Evolutionary conservation across 2,797 vertebrate genomes (phyloP), one percentile per base, ranked within the genome.

Genomic region (Acanthopagrus latus): DNA sequence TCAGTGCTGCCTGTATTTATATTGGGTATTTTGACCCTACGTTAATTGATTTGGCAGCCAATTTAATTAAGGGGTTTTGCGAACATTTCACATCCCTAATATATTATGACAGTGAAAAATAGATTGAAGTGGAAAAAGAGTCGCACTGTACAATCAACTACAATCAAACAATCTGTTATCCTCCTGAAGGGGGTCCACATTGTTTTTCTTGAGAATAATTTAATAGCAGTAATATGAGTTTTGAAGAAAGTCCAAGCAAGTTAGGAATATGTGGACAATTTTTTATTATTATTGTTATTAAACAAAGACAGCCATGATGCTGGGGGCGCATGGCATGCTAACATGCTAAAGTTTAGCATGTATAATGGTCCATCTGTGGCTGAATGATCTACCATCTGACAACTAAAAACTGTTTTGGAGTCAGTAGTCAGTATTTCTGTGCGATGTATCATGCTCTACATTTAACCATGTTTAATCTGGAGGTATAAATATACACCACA

Each of bases 1-100:
- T 68, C 48, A 50, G 27, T 38, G 14, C 21, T 76, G 11, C 55
- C 78, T 63, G 17, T 43, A 58, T 87, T 83, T 71, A 62, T 51
- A 51, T 64, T 14, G 67, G 12, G 25, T 56, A 51, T 81, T 62
- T 52, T 70, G 20, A 72, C 25, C 56, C 56, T 75, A 54, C 8
- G 0, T 79, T 44, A 71, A 33, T 55, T 18, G n/a, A 76, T 75
- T 48, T 68, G 11, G 25, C 21, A 14, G 9, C 17, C 9, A 38
- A 38, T 62, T 65, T 54, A 25, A 64, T 75, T 33, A 68, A 64
- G 50, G 1, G 1, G 6, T 59, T 14, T 60, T 47, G n/a, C n/a
- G 43, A 58, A 58, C 76, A 43, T 77, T 64, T 76, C 43, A 59
- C 1, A 62, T 57, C 20, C 58, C 2, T 41, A 29, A 65, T 16